Evolutionary conservation across 2,797 vertebrate genomes (phyloP).

Genomic region (Rhinichthys osculus): DNA sequence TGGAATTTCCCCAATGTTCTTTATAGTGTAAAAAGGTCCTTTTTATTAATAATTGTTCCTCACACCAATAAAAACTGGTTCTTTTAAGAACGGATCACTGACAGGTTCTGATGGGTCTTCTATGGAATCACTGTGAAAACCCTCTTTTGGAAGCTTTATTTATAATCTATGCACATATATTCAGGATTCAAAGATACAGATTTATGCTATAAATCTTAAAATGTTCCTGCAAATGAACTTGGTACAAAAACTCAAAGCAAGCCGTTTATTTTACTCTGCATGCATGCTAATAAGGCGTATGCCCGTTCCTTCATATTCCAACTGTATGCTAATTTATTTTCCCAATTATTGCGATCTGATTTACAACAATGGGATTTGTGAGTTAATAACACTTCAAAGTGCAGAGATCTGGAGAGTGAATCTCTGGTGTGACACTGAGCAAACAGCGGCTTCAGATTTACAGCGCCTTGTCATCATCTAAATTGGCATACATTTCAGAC

Average conservation of each 20-base stretch:
- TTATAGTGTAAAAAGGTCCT: neutral
- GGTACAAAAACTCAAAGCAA: neutral
- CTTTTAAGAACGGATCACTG: neutral
- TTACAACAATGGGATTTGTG: constrained; percentile 56
- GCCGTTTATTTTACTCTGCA: neutral
- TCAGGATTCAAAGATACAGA: neutral
- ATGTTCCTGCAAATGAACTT: neutral
- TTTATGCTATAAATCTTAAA: neutral
- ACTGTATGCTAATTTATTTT: constrained; percentile 54
- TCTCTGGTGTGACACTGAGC: constrained; percentile 54
- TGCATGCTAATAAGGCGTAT: constrained; percentile 32
- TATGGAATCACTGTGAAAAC: too few species aligned
- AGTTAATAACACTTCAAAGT: constrained; percentile 65
- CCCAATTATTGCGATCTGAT: constrained; percentile 63
- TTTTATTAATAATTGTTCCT: neutral
- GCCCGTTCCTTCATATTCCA: constrained; percentile 33
- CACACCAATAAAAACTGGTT: neutral
- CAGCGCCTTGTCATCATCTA: constrained; percentile 59
- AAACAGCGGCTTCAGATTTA: constrained; percentile 63
- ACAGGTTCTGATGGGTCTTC: too few species aligned
- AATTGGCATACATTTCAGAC: constrained; percentile 62
- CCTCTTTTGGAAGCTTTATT: too few species aligned
- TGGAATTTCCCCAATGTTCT: too few species aligned
- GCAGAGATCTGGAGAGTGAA: constrained; percentile 54
- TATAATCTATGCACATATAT: neutral